Conservation (phyloP, 2,113 vertebrate species). For the Apteryx owenii region DNA sequence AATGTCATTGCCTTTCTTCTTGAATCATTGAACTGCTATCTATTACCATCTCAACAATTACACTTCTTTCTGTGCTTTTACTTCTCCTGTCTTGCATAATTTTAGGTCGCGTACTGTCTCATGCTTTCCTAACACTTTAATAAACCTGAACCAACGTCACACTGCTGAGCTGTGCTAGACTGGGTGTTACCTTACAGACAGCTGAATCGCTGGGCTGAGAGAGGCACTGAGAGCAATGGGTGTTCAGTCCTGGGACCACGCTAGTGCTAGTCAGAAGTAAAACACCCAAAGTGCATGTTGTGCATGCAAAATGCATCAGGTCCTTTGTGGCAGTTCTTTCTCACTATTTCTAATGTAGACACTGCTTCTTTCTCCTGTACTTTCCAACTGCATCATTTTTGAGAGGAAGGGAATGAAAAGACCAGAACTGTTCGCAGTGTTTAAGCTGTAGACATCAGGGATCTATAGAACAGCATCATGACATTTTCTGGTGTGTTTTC, state of each 20-base stretch:
- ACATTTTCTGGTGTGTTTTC: neutral
- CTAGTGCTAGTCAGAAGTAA: neutral
- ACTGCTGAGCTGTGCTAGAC: neutral
- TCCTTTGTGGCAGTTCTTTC: neutral
- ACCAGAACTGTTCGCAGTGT: neutral
- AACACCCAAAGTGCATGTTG: accelerated
- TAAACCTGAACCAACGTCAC: accelerated
- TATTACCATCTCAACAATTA: neutral
- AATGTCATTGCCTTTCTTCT: neutral
- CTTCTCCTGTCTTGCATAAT: neutral
- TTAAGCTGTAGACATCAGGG: neutral
- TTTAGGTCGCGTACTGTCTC: neutral
- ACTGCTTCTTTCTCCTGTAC: accelerated
- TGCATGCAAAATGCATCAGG: neutral
- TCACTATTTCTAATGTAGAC: accelerated
- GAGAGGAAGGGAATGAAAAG: neutral
- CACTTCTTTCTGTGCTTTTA: neutral
- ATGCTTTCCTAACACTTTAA: neutral
- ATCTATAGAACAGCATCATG: accelerated
- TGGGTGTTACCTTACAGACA: neutral
- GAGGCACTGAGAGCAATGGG: accelerated
- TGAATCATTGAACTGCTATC: neutral
- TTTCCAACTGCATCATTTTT: neutral
- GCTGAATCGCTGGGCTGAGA: neutral
- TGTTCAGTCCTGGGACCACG: neutral